Percentiles rank a stretch among this genome's conserved stretches.
These are phyloP conservation scores for Ctenoplectra terminalis DNA, from an alignment of 1,140 invertebrate genomes.

Conservation along the genomic window DNA sequence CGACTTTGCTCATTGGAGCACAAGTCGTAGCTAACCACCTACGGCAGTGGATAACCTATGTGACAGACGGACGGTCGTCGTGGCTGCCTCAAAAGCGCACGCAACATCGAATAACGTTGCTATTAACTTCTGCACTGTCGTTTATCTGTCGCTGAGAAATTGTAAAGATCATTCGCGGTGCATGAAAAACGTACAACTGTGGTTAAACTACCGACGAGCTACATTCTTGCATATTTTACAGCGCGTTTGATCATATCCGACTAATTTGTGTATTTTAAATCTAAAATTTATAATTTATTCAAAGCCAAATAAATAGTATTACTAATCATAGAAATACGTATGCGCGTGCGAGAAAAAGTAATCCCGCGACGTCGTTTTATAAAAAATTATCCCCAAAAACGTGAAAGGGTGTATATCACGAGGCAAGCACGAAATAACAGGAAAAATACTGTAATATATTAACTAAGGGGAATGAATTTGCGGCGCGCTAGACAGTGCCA, in stretches of 20 bases:
- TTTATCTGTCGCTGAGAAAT: neutral
- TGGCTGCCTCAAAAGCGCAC: constrained; percentile 29
- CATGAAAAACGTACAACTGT: neutral
- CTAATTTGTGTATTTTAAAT: no score
- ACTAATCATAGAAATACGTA: no score
- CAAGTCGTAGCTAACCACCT: constrained; percentile 56
- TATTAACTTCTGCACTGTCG: constrained; percentile 20
- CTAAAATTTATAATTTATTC: no score
- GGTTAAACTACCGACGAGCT: neutral
- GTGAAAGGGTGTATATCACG: constrained; percentile 5
- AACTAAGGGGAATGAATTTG: constrained; percentile 34
- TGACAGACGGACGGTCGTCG: constrained; percentile 39
- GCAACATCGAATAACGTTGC: constrained; percentile 38
- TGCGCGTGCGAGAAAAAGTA: neutral
- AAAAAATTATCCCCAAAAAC: neutral
- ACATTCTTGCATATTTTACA: neutral
- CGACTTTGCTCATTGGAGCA: constrained; percentile 68
- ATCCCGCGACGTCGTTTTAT: neutral
- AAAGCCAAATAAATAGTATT: neutral
- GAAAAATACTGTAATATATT: constrained; percentile 41
- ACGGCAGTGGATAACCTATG: constrained; percentile 56
- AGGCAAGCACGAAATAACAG: constrained; percentile 4
- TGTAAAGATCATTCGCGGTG: neutral
- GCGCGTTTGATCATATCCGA: no score
- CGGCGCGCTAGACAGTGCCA: constrained; percentile 10